Base-by-base conservation (phyloP, 2,888 invertebrate genomes). In the Microdon myrmicae region DNA sequence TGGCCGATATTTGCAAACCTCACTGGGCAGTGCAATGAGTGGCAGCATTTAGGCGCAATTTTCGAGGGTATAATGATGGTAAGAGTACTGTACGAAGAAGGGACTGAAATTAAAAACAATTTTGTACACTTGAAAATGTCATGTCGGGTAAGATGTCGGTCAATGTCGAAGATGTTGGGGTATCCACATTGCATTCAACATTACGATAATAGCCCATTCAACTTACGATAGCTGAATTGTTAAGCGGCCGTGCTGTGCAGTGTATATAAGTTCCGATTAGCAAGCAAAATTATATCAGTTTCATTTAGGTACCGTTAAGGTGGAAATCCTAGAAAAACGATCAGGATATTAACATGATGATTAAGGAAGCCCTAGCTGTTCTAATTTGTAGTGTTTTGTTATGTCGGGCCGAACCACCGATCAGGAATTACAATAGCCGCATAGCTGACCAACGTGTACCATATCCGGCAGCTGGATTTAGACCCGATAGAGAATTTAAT, bases 181-280 rank as follows among this genome's bases (percentile, higher is more conserved):
- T 25, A 44, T 22, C 22, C 23, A 28, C 31, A 32, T 12, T 12
- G 26, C 20, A 44, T 44, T 49, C 48, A 44, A 49, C 56, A 61
- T 49, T 22, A 51, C 56, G 43, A 37, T 64, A 37, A 32, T 32
- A 41, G 56, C 51, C 43, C 13, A 22, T 51, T 47, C 22, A 49
- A 32, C 43, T 58, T 64, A 53, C 61, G 61, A 51, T 45, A 47
- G 10, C 28, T 64, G 64, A 64, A 64, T 64, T 53, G 43, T 58
- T 64, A 53, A 64, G 39, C 39, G 25, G 12, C 13, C 14, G 17
- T 38, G 34, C 20, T 16, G 28, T 16, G 26, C 14, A 23, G 60
- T 53, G 64, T 64, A 64, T 64, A 64, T 58, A 64, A 64, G 43
- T 58, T 58, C 58, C 58, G 64, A 58, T 64, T 64, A 58, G 58